Evolutionary conservation across 2,888 invertebrate species (phyloP).

Genomic region (Orthosia gracilis): DNA sequence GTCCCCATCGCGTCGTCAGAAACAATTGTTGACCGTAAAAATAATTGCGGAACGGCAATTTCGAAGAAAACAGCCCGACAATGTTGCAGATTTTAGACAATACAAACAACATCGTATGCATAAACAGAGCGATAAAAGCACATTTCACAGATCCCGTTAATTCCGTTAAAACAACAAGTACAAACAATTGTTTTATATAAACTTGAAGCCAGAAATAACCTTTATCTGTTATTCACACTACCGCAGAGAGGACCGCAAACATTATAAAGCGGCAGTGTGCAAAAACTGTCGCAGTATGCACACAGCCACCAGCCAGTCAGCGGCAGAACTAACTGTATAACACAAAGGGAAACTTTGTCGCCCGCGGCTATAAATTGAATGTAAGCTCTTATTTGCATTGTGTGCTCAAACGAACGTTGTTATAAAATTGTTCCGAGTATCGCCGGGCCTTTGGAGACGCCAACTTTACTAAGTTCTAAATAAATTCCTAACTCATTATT

Average conservation of each 20-base stretch:
- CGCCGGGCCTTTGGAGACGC: slow-evolving; percentile 36
- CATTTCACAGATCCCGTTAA: slow-evolving; percentile 66
- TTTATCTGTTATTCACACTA: slow-evolving; percentile 72
- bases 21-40: slow-evolving; percentile 59
- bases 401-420: slow-evolving; percentile 66
- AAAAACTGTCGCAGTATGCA: slow-evolving; percentile 74
- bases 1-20: slow-evolving; percentile 35
- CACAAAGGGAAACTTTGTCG: slow-evolving; percentile 76
- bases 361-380: slow-evolving; percentile 79
- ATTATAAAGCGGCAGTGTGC: slow-evolving; percentile 66
- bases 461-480: slow-evolving; percentile 53
- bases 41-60: slow-evolving; percentile 56
- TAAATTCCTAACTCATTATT: slow-evolving; percentile 60
- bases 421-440: slow-evolving; percentile 66
- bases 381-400: slow-evolving; percentile 81
- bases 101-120: slow-evolving; percentile 51
- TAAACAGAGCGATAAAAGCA: slow-evolving; percentile 61
- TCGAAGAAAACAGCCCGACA: slow-evolving; percentile 40
- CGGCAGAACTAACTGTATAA: slow-evolving; percentile 67
- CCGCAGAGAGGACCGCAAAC: slow-evolving; percentile 60
- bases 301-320: slow-evolving; percentile 61
- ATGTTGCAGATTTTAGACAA: slow-evolving; percentile 49
- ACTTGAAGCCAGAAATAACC: slow-evolving; percentile 65
- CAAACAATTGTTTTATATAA: slow-evolving; percentile 72
- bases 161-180: slow-evolving; percentile 65